These are phyloP conservation scores for Muscicapa striata DNA, from an alignment of 2,797 vertebrate genomes.

Conservation along the genomic window DNA sequence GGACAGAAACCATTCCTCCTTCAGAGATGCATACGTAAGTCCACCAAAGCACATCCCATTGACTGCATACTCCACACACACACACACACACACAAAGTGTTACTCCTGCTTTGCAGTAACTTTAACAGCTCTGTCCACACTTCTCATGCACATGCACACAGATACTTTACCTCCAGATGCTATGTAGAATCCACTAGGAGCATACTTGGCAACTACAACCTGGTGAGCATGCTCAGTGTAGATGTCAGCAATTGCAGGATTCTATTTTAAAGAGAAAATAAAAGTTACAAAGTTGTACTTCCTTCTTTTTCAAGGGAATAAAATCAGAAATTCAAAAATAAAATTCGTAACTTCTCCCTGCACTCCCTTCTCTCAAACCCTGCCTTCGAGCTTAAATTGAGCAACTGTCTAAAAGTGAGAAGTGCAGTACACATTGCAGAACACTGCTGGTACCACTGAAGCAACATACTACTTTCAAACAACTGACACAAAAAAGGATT, in stretches of 20 bases:
- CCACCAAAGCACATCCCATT: accelerated
- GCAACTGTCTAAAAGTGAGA: not conserved
- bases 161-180: constrained; percentile 92
- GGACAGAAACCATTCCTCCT: not conserved
- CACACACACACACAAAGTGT: accelerated
- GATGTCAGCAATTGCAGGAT: constrained; percentile 93
- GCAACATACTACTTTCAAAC: not conserved
- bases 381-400: not conserved
- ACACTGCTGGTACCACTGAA: not conserved
- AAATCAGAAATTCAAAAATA: not conserved
- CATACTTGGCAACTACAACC: constrained; percentile 93
- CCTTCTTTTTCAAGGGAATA: not conserved
- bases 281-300: not conserved
- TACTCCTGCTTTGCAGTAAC: not conserved
- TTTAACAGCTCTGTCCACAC: not conserved
- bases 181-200: constrained; percentile 95
- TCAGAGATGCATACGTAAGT: accelerated
- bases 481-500: not conserved
- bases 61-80: not conserved
- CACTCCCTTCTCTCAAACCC: not conserved
- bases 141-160: not conserved
- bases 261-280: constrained; percentile 74
- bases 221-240: constrained; percentile 95
- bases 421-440: not conserved
- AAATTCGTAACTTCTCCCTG: not conserved